Conservation (phyloP, 2,797 vertebrate genomes). For the Sciurus vulgaris region DNA sequence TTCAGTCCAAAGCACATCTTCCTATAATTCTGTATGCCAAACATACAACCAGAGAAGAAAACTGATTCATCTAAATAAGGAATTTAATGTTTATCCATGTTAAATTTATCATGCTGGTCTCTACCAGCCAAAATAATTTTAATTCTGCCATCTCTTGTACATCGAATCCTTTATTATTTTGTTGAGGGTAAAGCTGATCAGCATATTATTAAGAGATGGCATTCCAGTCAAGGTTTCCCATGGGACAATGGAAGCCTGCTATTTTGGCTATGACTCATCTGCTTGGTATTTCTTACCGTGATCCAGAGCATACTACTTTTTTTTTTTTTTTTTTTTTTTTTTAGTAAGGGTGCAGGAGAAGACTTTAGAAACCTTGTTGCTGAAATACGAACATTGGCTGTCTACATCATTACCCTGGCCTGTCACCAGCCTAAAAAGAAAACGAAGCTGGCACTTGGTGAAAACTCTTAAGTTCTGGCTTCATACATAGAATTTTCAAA, state of each 20-base stretch:
- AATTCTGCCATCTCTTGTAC: slow-evolving; percentile 30
- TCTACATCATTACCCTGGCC: neutral
- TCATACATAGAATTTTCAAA: neutral
- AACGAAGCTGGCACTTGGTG: neutral
- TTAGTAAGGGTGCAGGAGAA: neutral
- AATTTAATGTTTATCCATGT: neutral
- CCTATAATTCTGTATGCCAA: neutral
- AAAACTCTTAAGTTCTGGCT: neutral
- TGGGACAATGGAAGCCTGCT: neutral
- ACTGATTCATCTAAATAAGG: neutral
- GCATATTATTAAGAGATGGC: neutral
- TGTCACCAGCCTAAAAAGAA: neutral
- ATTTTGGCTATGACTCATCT: neutral
- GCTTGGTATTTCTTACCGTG: neutral
- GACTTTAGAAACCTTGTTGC: neutral
- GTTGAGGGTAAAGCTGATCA: neutral
- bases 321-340: neutral
- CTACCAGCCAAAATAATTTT: slow-evolving; percentile 24
- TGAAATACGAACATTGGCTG: neutral
- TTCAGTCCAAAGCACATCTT: neutral
- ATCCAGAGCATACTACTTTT: neutral
- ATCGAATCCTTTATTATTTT: neutral
- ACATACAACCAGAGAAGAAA: neutral
- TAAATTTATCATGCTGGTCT: neutral
- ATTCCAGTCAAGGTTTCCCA: neutral